phyloP scores from a whole-genome alignment of 1,140 invertebrate genomes.

The Habropoda laboriosa region DNA sequence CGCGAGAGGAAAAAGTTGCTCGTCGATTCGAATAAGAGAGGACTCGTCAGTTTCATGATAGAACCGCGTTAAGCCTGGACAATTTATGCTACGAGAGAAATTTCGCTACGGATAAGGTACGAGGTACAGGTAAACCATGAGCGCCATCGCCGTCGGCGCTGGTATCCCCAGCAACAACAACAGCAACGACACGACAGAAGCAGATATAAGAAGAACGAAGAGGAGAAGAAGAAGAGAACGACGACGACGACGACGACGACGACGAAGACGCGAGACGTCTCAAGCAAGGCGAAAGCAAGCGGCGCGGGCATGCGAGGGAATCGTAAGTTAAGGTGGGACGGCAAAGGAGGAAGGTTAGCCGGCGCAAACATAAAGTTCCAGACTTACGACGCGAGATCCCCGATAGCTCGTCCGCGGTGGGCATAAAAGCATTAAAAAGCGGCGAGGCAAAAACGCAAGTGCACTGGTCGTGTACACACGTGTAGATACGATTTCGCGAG shows the following conservation, averaged over 20 bases:
- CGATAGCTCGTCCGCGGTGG: conserved; percentile 82
- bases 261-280: conserved; percentile 79
- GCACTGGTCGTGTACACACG: conserved; percentile 51
- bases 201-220: no score
- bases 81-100: conserved; percentile 65
- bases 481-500: neutral
- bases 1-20: no score
- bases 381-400: conserved; percentile 82
- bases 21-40: neutral
- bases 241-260: conserved; percentile 41
- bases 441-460: conserved; percentile 72
- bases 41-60: neutral
- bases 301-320: conserved; percentile 75
- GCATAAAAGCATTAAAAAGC: conserved; percentile 80
- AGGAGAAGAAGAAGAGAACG: neutral
- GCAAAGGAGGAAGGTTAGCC: conserved; percentile 74
- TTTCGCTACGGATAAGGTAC: conserved; percentile 55
- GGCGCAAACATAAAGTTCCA: conserved; percentile 82
- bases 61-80: neutral
- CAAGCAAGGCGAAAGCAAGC: conserved; percentile 74
- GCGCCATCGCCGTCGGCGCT: conserved; percentile 34
- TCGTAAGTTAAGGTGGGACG: conserved; percentile 81
- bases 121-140: conserved; percentile 21
- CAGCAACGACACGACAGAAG: conserved; percentile 22
- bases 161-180: conserved; percentile 20